Conservation (phyloP, 2,797 vertebrate species). For the Alfaro cultratus region DNA sequence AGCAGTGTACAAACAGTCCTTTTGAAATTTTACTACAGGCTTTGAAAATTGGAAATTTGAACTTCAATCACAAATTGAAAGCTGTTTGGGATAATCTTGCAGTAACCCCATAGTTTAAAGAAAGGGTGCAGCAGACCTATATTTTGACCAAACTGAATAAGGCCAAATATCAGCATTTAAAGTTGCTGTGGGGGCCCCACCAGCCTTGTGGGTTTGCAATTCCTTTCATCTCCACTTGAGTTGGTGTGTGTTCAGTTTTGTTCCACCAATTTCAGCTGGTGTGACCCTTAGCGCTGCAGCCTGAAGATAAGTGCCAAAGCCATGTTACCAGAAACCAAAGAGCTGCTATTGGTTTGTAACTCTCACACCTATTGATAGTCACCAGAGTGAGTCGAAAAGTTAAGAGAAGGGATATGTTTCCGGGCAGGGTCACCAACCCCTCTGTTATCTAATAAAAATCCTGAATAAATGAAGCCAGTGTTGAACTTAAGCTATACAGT, state of each 20-base stretch:
- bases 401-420: conserved; percentile 52
- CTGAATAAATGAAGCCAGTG: conserved; percentile 52
- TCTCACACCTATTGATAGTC: conserved; percentile 45
- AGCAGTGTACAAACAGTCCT: conserved; percentile 44
- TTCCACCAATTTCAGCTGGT: conserved; percentile 63
- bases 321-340: conserved; percentile 64
- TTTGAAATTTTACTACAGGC: conserved; percentile 24
- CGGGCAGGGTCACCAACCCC: conserved; percentile 48
- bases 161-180: conserved; percentile 69
- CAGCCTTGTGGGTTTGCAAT: conserved; percentile 47
- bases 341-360: conserved; percentile 46
- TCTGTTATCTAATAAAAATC: conserved; percentile 39
- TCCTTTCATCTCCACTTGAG: conserved; percentile 60
- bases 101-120: conserved; percentile 60
- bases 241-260: conserved; percentile 44
- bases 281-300: conserved; percentile 57
- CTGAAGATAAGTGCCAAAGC: conserved; percentile 64
- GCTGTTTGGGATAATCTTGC: conserved; percentile 45
- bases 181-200: conserved; percentile 37
- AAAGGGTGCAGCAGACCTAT: conserved; percentile 63
- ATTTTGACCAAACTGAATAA: conserved; percentile 66
- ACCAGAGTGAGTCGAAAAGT: conserved; percentile 44
- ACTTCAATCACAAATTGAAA: conserved; percentile 54
- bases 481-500: conserved; percentile 54
- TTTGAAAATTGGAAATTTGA: conserved; percentile 62